These are phyloP conservation scores for Chydorus sphaericus DNA, from an alignment of 2,888 invertebrate species.

Conservation along the genomic window DNA sequence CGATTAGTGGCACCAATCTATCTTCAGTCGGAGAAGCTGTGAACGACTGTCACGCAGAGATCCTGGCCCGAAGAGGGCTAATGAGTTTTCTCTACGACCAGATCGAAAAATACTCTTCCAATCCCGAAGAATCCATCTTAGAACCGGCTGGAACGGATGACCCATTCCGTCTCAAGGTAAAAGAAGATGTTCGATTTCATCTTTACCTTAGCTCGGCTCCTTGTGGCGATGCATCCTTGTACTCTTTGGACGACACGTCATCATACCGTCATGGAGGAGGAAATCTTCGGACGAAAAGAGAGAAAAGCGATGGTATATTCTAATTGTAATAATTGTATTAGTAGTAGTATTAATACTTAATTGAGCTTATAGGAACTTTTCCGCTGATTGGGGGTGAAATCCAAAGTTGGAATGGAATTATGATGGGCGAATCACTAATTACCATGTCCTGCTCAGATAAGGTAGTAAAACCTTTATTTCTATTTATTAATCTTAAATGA, in stretches of 20 bases:
- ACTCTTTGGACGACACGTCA: too few species aligned
- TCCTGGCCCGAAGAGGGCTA: slow-evolving; percentile 54
- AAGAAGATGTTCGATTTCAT: slow-evolving; percentile 48
- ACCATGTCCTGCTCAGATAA: slow-evolving; percentile 98
- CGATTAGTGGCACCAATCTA: slow-evolving; percentile 83
- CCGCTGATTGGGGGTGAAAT: too few species aligned
- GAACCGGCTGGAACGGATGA: slow-evolving; percentile 33
- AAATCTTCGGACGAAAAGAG: slow-evolving; percentile 85
- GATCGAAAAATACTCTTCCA: slow-evolving; percentile 43
- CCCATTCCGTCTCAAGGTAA: neutral
- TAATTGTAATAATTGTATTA: too few species aligned
- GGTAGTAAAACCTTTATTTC: too few species aligned
- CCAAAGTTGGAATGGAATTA: too few species aligned
- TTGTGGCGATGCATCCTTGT: slow-evolving; percentile 93
- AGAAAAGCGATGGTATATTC: slow-evolving; percentile 92
- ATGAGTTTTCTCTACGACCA: slow-evolving; percentile 44
- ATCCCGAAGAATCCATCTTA: slow-evolving; percentile 33
- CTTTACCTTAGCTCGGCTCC: slow-evolving; percentile 95
- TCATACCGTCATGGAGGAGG: too few species aligned
- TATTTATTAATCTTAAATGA: too few species aligned
- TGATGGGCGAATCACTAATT: slow-evolving; percentile 70
- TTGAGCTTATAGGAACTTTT: too few species aligned
- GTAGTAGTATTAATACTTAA: too few species aligned
- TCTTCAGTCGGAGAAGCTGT: slow-evolving; percentile 70
- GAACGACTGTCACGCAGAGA: slow-evolving; percentile 96